These are phyloP conservation scores for Copsychus sechellarum DNA, from an alignment of 2,113 vertebrate genomes.

Conservation along the genomic window DNA sequence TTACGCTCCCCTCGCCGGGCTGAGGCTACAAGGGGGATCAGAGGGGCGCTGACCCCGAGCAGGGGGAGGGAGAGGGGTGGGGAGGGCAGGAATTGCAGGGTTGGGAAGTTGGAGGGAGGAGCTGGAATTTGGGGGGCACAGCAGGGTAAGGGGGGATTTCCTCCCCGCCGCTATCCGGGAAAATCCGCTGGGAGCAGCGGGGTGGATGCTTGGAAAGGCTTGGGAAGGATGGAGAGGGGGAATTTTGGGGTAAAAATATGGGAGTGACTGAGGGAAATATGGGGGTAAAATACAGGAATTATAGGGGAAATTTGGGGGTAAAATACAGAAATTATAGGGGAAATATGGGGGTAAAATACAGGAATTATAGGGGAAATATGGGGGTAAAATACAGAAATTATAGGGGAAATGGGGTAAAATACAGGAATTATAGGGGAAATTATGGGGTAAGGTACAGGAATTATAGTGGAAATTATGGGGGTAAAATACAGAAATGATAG, in stretches of 20 bases:
- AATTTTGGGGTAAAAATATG: not conserved
- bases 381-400: not conserved
- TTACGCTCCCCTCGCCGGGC: constrained; percentile 45
- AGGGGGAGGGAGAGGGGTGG: not conserved
- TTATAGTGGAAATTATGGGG: too few species aligned
- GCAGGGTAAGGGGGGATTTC: fast-evolving
- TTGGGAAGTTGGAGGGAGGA: not conserved
- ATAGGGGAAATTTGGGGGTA: too few species aligned
- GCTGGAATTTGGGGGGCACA: not conserved
- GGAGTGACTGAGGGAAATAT: not conserved
- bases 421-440: fast-evolving
- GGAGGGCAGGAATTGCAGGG: fast-evolving
- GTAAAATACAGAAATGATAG: not conserved
- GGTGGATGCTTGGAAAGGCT: fast-evolving
- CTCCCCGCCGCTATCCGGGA: fast-evolving
- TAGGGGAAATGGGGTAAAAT: not conserved
- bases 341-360: not conserved
- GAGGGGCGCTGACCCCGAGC: not conserved
- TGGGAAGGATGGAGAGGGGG: not conserved
- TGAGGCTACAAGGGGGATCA: not conserved
- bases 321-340: not conserved
- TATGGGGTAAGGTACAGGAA: not conserved
- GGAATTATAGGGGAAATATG: not conserved
- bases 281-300: fast-evolving
- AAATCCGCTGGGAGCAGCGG: not conserved